These are phyloP conservation scores for Pantelozetes paolii DNA, from an alignment of 2,888 invertebrate genomes.

Conservation along the genomic window DNA sequence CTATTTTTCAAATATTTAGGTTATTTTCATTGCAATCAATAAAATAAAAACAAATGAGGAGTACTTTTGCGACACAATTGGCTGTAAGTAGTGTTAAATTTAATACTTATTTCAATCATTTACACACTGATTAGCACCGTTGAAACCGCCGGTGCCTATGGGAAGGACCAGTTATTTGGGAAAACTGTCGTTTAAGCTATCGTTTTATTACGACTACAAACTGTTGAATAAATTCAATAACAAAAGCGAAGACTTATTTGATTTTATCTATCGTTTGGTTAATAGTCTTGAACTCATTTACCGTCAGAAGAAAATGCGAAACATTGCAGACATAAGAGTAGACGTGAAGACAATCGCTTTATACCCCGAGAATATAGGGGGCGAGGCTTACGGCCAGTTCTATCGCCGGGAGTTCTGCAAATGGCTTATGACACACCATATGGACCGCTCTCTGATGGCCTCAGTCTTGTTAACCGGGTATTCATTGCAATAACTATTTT, in stretches of 20 bases:
- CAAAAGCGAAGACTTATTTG: neutral
- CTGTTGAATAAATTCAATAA: neutral
- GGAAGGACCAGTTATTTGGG: neutral
- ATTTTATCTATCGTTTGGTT: neutral
- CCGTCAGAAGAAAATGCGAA: neutral
- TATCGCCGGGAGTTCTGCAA: neutral
- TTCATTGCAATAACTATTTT: neutral
- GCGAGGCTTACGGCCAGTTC: neutral
- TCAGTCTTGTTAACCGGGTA: neutral
- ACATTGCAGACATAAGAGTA: neutral
- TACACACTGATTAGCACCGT: no score
- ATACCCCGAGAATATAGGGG: neutral
- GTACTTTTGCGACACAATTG: no score
- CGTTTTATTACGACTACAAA: neutral
- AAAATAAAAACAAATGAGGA: no score
- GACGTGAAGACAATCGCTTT: neutral
- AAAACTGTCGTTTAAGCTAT: neutral
- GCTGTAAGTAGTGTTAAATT: no score
- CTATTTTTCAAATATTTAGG: no score
- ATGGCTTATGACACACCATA: neutral
- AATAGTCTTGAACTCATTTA: neutral
- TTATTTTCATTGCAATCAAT: no score
- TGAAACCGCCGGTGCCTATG: no score
- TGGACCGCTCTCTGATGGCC: neutral
- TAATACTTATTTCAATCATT: no score